Evolutionary conservation across 2,888 invertebrate genomes (phyloP), one percentile per base, ranked within the genome.

Genomic region (Pseudanteris insignis): DNA sequence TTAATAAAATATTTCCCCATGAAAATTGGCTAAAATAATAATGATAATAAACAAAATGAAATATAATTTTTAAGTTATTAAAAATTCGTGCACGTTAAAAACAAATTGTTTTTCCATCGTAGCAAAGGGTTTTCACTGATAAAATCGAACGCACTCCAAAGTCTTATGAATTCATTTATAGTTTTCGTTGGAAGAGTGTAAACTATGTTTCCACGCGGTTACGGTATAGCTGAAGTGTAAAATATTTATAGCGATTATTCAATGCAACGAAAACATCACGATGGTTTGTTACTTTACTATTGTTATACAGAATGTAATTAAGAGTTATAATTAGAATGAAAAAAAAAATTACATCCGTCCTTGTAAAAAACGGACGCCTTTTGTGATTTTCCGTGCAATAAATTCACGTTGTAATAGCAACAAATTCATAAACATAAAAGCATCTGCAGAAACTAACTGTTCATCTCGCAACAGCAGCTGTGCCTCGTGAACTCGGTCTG

Each of bases 371-470:
- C 12, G 57, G 30, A 13, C 28, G 14, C 11, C 18, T 3, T 6
- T 3, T 11, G 44, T 18, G 54, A 37, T 14, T 33, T 25, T 47
- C 40, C 30, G 50, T 51, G n/a, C n/a, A 46, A 40, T 59, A 59
- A 59, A 51, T 59, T 48, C 40, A 18, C 40, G 33, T 26, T 32
- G 44, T 14, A 41, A 30, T 30, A 48, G 41, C 34, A 57, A 57
- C 40, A 48, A 48, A 55, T 47, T 46, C 47, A 47, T 55, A 51
- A 46, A 47, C 44, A 40, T 44, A 34, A 50, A 41, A 37, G 43
- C 51, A 47, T 51, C 40, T 41, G 47, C 38, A 48, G 40, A 43
- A 44, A 47, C 46, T 59, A 59, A 53, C 59, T 59, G 59, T 53
- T 41, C 41, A 47, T 47, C 43, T 51, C n/a, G n/a, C 41, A 33